Evolutionary conservation across 2,797 vertebrate genomes (phyloP).

Genomic region (Muraenolepis orangiensis): DNA sequence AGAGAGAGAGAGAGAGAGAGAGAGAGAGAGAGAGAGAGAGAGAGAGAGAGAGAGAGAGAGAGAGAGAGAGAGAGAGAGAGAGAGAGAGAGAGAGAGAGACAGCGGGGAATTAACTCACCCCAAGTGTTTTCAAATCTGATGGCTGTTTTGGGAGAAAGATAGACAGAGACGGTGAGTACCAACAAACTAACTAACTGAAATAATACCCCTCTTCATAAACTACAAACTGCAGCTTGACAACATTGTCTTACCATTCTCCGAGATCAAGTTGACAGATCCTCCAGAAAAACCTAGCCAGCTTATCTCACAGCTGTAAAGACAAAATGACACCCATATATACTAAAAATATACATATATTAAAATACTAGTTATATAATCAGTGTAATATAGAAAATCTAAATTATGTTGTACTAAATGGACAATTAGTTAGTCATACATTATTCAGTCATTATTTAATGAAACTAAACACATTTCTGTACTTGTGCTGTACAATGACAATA

Average conservation of each 20-base stretch:
- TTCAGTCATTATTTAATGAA: background rate
- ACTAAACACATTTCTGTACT: too few species aligned
- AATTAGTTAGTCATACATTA: background rate
- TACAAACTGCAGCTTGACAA: background rate
- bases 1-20: background rate
- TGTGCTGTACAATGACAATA: too few species aligned
- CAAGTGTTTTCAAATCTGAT: background rate
- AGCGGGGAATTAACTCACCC: background rate
- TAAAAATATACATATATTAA: too few species aligned
- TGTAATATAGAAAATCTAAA: background rate
- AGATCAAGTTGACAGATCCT: background rate
- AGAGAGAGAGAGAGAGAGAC: background rate
- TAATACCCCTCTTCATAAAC: background rate
- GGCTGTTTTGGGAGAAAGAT: background rate
- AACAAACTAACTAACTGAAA: background rate
- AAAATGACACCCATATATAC: background rate
- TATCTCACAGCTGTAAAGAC: background rate
- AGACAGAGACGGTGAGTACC: background rate
- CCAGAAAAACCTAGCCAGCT: background rate
- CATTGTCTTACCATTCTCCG: background rate
- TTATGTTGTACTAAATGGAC: background rate
- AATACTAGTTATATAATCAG: background rate
- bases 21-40: background rate
- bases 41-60: background rate
- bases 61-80: background rate